Evolutionary conservation across 2,797 vertebrate genomes (phyloP).

Genomic region (Acanthurus lineatus): DNA sequence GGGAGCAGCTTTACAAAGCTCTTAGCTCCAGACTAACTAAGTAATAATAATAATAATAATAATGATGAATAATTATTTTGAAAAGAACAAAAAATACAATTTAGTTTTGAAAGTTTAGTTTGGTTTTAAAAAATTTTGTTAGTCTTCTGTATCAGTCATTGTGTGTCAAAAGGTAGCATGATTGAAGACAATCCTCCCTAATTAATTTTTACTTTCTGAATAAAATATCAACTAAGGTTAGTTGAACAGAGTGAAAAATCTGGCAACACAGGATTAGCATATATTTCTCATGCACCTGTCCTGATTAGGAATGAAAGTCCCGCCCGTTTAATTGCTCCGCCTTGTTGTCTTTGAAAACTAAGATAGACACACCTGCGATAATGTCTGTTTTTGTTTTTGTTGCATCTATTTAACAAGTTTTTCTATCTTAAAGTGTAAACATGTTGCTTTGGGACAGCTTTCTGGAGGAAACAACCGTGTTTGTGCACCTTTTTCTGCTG

Average conservation of each 20-base stretch:
- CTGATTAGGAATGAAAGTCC: too few species aligned
- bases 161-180: too few species aligned
- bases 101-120: too few species aligned
- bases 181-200: background rate
- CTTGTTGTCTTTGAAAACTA: background rate
- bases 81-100: too few species aligned
- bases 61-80: background rate
- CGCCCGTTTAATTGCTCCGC: too few species aligned
- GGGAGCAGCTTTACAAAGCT: background rate
- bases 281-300: too few species aligned
- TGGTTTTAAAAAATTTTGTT: too few species aligned
- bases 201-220: background rate
- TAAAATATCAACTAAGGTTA: background rate
- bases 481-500: background rate
- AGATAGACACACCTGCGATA: background rate
- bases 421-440: fast-evolving
- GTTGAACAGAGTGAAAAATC: background rate
- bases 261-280: background rate
- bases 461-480: background rate
- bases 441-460: background rate
- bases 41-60: background rate
- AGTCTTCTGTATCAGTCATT: too few species aligned
- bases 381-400: too few species aligned
- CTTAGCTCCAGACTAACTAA: background rate
- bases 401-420: background rate